Evolutionary conservation across 2,888 invertebrate genomes (phyloP).

Genomic region (Agapetus fuscipes): DNA sequence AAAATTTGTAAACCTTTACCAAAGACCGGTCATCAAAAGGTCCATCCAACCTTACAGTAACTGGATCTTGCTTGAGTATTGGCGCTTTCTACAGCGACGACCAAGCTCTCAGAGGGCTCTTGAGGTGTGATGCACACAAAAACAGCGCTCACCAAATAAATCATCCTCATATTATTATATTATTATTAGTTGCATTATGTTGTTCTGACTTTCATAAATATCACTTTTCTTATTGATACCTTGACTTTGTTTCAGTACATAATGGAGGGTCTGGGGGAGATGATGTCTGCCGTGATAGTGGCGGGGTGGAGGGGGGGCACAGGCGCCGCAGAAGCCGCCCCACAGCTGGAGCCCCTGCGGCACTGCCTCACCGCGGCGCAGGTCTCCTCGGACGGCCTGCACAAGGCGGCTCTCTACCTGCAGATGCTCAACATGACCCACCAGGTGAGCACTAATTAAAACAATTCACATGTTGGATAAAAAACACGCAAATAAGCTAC

Average conservation of each 20-base stretch:
- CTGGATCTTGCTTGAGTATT: no score
- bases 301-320: constrained; percentile 22
- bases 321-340: constrained; percentile 16
- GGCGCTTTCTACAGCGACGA: no score
- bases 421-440: constrained; percentile 75
- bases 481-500: no score
- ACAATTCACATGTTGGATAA: no score
- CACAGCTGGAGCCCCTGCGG: constrained; percentile 31
- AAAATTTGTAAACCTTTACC: no score
- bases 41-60: no score
- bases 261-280: constrained; percentile 80
- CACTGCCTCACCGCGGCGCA: constrained; percentile 39
- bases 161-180: neutral
- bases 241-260: constrained; percentile 55
- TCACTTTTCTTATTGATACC: neutral
- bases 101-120: no score
- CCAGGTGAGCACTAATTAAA: no score
- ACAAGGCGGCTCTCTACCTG: constrained; percentile 82
- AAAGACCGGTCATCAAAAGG: no score
- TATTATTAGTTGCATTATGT: neutral
- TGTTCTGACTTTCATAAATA: neutral
- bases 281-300: constrained; percentile 60
- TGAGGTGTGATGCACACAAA: no score
- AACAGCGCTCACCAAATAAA: no score
- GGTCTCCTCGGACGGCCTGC: constrained; percentile 48